Evolutionary conservation across 2,888 invertebrate genomes (phyloP).

Genomic region (Patella ulyssiponensis): DNA sequence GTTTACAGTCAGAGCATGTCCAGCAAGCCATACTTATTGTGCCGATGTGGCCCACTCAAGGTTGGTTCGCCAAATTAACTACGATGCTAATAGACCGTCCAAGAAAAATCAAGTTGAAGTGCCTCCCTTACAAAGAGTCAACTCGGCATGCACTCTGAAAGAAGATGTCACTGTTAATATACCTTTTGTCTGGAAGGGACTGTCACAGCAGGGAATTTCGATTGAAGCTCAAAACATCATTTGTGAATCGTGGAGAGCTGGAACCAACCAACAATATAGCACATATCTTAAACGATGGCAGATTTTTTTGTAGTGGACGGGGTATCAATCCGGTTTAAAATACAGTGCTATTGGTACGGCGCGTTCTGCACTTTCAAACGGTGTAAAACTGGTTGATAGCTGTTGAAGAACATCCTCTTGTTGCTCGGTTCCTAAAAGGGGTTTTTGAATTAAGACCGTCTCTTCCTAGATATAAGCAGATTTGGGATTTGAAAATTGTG

Average conservation of each 20-base stretch:
- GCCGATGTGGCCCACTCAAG: slow-evolving; percentile 29
- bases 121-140: neutral
- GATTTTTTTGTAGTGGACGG: too few relatives aligned
- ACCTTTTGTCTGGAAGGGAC: neutral
- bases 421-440: neutral
- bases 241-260: neutral
- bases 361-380: neutral
- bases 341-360: too few relatives aligned
- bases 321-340: too few relatives aligned
- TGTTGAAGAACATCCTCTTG: neutral
- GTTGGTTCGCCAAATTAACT: slow-evolving; percentile 27
- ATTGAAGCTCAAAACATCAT: neutral
- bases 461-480: neutral
- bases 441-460: neutral
- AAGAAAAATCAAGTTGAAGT: neutral
- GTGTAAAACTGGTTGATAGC: neutral
- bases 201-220: neutral
- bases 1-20: slow-evolving; percentile 19
- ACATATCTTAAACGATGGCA: too few relatives aligned
- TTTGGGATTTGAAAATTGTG: neutral
- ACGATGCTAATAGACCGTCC: slow-evolving; percentile 12
- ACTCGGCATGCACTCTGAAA: neutral
- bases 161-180: neutral
- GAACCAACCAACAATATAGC: too few relatives aligned
- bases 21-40: slow-evolving; percentile 20